phyloP scores from a whole-genome alignment of 2,113 vertebrate species.

The Chrysochloris asiatica region DNA sequence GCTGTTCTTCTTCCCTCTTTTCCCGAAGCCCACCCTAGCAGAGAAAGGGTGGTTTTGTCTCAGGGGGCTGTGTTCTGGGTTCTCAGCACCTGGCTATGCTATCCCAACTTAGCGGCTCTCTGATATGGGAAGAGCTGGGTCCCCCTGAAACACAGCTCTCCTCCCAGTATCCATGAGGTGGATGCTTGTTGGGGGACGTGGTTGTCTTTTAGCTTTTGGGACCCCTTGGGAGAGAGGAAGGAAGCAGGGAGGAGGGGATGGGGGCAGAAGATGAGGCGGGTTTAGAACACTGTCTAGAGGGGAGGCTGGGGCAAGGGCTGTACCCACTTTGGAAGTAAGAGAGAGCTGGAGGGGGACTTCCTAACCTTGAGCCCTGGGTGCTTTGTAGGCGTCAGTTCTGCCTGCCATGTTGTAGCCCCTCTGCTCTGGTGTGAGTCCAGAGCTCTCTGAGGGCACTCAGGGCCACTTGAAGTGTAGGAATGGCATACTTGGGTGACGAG shows the following conservation, averaged over 20 bases:
- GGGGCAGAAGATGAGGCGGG: background rate
- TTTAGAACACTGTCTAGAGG: background rate
- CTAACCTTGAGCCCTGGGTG: accelerated
- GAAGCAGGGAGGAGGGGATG: background rate
- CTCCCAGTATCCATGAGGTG: background rate
- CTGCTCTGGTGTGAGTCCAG: accelerated
- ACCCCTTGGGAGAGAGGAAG: accelerated
- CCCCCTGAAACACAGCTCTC: background rate
- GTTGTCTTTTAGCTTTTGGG: too few relatives aligned
- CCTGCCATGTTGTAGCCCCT: background rate
- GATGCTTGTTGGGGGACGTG: background rate
- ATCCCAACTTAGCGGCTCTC: background rate
- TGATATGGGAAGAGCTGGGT: background rate
- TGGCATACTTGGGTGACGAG: accelerated
- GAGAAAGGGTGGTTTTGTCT: background rate
- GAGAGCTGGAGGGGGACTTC: background rate
- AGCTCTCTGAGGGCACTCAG: accelerated
- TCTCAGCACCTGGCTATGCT: background rate
- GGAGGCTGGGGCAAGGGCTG: background rate
- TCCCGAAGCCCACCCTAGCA: background rate
- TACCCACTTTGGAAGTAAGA: background rate
- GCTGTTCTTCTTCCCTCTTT: background rate
- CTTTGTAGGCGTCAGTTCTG: accelerated
- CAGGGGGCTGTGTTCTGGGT: accelerated
- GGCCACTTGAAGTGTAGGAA: accelerated